Evolutionary conservation across 1,140 invertebrate genomes (phyloP), one percentile per base, ranked within the genome.

Genomic region (Adelges cooleyi): DNA sequence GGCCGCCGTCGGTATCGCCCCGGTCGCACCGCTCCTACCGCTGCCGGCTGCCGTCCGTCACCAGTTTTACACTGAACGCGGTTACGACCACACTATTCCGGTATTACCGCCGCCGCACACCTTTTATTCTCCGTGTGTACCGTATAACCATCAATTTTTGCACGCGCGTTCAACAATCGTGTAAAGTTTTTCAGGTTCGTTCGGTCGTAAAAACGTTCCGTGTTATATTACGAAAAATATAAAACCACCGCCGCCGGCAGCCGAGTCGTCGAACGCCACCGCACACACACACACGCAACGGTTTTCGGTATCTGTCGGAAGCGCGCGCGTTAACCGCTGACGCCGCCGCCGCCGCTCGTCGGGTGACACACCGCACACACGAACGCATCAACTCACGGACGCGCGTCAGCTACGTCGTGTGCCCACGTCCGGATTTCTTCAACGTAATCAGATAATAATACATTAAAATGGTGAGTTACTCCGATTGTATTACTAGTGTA

Each of bases 51-150:
- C 29, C 42, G 25, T 13, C 42, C 42, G 27, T 10, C 56, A 29
- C 42, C 56, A 48, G 56, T 62, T 59, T 59, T 44, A 59, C 54
- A 59, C 54, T 25, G 54, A 42, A 44, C 54, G 40, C 40, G 38
- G 54, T 44, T 44, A 59, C 54, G 40, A 17, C 15, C 27, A 29
- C 27, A 27, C 40, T 22, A 54, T 36, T 23, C 20, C 51, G 29
- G 27, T 53, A 53, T 18, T 38, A 29, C 13, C 22, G n/a, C 40
- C 11, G 40, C 15, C 40, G 40, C 40, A 44, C 40, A 17, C n/a
- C 40, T 17, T 17, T 8, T n/a, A n/a, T 17, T 44, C 15, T 6
- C 15, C 40, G 40, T n/a, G 11, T 17, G 8, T 11, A 44, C 3
- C 40, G 11, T 17, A 8, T 11, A 44, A n/a, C n/a, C 40, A n/a